Percentiles rank a stretch among this genome's conserved stretches.
These are phyloP conservation scores for Pipra filicauda DNA, from an alignment of 2,113 vertebrate genomes.

Conservation along the genomic window DNA sequence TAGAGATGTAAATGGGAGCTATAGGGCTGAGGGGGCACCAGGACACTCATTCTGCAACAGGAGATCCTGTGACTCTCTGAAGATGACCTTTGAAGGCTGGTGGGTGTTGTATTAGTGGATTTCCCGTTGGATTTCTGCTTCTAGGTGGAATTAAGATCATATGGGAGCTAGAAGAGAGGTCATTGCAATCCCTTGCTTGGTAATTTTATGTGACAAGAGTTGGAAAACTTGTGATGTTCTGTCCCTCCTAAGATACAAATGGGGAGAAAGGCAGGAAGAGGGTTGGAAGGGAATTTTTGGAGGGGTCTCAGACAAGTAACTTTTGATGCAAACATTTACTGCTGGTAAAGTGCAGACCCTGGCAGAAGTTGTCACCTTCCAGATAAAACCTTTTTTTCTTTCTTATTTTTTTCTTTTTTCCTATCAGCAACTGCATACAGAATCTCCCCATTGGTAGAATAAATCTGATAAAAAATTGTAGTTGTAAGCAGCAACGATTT, in stretches of 20 bases:
- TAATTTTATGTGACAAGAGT: background rate
- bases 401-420: background rate
- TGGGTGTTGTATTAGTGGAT: background rate
- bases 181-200: background rate
- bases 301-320: background rate
- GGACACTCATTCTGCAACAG: background rate
- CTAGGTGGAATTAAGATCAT: background rate
- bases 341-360: background rate
- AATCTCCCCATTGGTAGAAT: background rate
- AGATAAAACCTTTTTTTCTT: background rate
- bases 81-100: background rate
- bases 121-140: background rate
- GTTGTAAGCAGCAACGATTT: slow-evolving; percentile 38
- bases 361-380: background rate
- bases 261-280: background rate
- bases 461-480: slow-evolving; percentile 54
- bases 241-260: background rate
- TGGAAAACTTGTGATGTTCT: background rate
- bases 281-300: background rate
- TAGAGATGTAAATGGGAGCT: background rate
- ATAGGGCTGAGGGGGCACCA: background rate
- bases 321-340: background rate
- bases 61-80: background rate
- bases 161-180: background rate
- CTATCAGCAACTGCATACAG: background rate